Conservation (phyloP, 1,140 invertebrate genomes). For the Aphelinus atriplicis region DNA sequence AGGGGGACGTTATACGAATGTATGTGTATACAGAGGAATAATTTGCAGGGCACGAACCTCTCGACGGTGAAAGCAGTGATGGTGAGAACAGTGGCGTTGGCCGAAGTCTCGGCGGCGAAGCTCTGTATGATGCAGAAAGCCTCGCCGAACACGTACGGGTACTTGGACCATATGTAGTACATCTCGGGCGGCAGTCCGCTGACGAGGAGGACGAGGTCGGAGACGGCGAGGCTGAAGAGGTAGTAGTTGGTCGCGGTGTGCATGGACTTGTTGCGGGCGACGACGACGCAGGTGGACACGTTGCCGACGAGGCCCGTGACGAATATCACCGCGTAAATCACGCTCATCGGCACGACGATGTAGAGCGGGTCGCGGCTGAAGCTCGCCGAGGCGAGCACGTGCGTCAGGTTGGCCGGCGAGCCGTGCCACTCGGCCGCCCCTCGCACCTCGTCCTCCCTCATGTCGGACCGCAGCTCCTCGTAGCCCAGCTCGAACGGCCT, state of each 20-base stretch:
- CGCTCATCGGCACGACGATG: slow-evolving; percentile 80
- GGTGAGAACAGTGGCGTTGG: slow-evolving; percentile 92
- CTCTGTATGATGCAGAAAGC: slow-evolving; percentile 86
- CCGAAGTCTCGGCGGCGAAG: slow-evolving; percentile 87
- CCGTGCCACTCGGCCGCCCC: not conserved
- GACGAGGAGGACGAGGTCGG: slow-evolving; percentile 88
- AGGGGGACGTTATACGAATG: too few species aligned
- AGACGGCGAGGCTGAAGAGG: slow-evolving; percentile 90
- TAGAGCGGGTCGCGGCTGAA: slow-evolving; percentile 72
- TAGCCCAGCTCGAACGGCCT: not conserved
- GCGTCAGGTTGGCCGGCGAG: not conserved
- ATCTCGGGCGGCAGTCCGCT: slow-evolving; percentile 86
- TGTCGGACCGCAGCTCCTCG: not conserved
- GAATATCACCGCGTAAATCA: slow-evolving; percentile 86
- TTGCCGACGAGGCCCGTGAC: slow-evolving; percentile 90
- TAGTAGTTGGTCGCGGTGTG: slow-evolving; percentile 93
- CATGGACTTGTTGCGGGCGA: slow-evolving; percentile 87
- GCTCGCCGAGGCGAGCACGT: not conserved
- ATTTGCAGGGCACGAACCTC: slow-evolving; percentile 48
- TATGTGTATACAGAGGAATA: too few species aligned
- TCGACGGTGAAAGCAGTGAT: slow-evolving; percentile 95
- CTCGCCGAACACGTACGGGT: slow-evolving; percentile 89
- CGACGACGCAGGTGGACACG: slow-evolving; percentile 90
- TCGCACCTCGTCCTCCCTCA: not conserved
- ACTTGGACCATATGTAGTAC: slow-evolving; percentile 86